Conservation (phyloP, 2,888 invertebrate species). For the Leucophenga maculata region DNA sequence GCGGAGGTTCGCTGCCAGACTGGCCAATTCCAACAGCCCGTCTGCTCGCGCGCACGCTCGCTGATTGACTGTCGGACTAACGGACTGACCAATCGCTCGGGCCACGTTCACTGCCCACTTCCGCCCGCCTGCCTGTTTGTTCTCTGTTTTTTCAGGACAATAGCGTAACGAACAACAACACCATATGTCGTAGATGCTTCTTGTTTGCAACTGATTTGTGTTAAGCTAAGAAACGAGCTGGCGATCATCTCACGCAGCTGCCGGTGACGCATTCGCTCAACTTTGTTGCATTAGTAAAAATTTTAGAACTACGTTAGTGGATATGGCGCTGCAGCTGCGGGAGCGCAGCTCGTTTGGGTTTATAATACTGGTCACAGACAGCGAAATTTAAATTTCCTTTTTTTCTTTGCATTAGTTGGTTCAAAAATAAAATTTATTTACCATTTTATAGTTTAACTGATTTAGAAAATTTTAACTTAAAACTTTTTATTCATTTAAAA, state of each 20-base stretch:
- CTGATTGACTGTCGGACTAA: slow-evolving; percentile 6
- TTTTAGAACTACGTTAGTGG: slow-evolving; percentile 22
- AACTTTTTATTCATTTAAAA: no score
- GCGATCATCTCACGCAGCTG: slow-evolving; percentile 31
- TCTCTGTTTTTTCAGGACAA: slow-evolving; percentile 41
- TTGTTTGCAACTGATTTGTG: slow-evolving; percentile 73
- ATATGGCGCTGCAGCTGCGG: slow-evolving; percentile 27
- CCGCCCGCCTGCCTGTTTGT: slow-evolving; percentile 37
- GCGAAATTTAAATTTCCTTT: neutral
- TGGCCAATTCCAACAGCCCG: no score
- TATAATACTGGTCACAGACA: slow-evolving; percentile 67
- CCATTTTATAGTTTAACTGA: no score
- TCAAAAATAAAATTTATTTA: no score
- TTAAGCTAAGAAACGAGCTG: slow-evolving; percentile 68
- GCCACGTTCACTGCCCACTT: slow-evolving; percentile 37
- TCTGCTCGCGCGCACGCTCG: no score
- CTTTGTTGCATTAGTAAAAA: neutral
- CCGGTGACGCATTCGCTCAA: slow-evolving; percentile 14
- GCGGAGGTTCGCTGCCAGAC: slow-evolving; percentile 32
- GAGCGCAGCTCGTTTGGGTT: slow-evolving; percentile 66
- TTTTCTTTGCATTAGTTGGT: no score
- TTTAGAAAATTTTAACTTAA: no score
- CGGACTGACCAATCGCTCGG: neutral
- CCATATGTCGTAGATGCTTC: slow-evolving; percentile 63
- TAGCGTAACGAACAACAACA: slow-evolving; percentile 55